Conservation (phyloP, 2,113 vertebrate species). For the Microcebus griseorufus region DNA sequence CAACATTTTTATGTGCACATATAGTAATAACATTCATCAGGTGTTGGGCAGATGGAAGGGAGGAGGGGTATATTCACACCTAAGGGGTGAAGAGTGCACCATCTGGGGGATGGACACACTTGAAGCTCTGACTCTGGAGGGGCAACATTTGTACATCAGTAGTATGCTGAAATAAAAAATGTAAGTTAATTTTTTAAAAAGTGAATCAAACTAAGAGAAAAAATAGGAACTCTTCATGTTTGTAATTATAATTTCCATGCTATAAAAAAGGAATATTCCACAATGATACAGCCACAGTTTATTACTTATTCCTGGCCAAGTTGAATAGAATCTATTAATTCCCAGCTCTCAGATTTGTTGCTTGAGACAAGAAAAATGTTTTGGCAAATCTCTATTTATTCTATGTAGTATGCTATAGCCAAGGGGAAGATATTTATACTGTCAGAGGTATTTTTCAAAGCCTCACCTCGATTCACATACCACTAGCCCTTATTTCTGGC, state of each 20-base stretch:
- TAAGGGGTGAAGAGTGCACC: no score
- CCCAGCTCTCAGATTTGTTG: neutral
- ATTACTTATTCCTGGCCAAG: neutral
- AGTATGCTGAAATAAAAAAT: no score
- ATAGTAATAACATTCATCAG: no score
- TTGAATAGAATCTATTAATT: neutral
- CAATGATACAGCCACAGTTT: neutral
- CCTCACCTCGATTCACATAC: neutral
- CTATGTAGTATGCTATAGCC: neutral
- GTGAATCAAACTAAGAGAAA: neutral
- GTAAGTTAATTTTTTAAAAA: no score
- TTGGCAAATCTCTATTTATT: neutral
- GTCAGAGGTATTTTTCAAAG: neutral
- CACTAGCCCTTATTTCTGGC: neutral
- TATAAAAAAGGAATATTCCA: neutral
- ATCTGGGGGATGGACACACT: neutral
- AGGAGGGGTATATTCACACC: no score
- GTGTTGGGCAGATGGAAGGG: no score
- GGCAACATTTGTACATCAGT: no score
- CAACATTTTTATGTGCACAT: no score
- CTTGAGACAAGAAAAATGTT: neutral
- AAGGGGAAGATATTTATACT: neutral
- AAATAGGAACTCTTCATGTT: neutral
- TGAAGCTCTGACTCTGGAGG: neutral
- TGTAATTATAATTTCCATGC: neutral